Evolutionary conservation across 2,888 invertebrate genomes (phyloP).

Genomic region (Caenorhabditis virilis): DNA sequence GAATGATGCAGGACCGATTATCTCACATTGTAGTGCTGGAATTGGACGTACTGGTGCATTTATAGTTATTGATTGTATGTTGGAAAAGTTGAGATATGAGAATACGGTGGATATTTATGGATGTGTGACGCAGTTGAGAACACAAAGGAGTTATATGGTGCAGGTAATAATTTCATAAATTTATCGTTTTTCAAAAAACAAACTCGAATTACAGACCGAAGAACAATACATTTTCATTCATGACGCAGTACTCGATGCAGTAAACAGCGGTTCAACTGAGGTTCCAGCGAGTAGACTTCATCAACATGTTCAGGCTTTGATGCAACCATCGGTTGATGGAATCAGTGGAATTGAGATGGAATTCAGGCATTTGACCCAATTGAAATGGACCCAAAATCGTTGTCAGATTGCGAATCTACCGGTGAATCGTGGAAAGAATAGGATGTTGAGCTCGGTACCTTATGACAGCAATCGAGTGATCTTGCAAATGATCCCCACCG

Average conservation of each 20-base stretch:
- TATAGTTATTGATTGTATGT: constrained; percentile 97
- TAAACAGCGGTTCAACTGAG: constrained; percentile 93
- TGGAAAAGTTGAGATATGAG: constrained; percentile 93
- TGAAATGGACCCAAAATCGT: constrained; percentile 89
- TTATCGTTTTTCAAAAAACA: not conserved
- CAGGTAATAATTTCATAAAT: constrained; percentile 73
- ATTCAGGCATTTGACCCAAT: constrained; percentile 81
- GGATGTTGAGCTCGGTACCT: constrained; percentile 94
- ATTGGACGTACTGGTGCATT: constrained; percentile 95
- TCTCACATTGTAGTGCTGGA: constrained; percentile 88
- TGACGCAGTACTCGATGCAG: constrained; percentile 94
- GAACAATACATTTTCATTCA: constrained; percentile 94
- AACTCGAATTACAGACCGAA: constrained; percentile 52
- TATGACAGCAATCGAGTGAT: constrained; percentile 81
- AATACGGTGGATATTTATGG: constrained; percentile 98
- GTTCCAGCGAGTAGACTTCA: constrained; percentile 87
- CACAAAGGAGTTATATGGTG: constrained; percentile 99
- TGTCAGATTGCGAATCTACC: constrained; percentile 94
- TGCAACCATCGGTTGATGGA: constrained; percentile 81
- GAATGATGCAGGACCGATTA: constrained; percentile 87
- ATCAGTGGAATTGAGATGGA: constrained; percentile 48
- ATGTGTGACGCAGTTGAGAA: constrained; percentile 93
- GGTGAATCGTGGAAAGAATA: constrained; percentile 96
- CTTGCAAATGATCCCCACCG: constrained; percentile 41
- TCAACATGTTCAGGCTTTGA: constrained; percentile 90